phyloP scores from a whole-genome alignment of 2,113 vertebrate species.

The Myanophis thanlyinensis region DNA sequence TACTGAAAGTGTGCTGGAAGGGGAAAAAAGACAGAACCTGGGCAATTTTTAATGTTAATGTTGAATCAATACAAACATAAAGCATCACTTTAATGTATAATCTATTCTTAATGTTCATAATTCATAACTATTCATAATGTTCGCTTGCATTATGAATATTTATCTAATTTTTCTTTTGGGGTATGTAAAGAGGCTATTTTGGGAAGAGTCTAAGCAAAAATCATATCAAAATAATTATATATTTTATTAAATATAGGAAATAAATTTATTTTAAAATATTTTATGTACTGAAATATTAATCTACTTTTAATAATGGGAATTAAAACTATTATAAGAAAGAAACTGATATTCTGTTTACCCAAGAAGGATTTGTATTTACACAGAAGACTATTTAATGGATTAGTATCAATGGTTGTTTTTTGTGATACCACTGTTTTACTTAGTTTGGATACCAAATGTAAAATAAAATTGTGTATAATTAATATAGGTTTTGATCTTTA shows the following conservation, averaged over 20 bases:
- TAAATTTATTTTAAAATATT: background rate
- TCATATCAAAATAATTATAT: background rate
- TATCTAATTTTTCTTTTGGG: background rate
- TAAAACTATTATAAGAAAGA: background rate
- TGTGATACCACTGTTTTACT: background rate
- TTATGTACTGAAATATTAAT: background rate
- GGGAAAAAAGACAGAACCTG: background rate
- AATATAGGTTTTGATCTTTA: background rate
- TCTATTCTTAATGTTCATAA: too few relatives aligned
- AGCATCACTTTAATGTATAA: background rate
- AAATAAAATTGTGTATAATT: slow-evolving; percentile 24
- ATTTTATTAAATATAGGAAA: background rate
- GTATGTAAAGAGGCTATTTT: background rate
- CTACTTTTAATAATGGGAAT: background rate
- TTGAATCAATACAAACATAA: background rate
- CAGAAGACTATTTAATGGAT: background rate
- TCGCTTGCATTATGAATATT: background rate
- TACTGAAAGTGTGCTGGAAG: background rate
- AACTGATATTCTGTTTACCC: background rate
- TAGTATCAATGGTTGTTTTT: background rate
- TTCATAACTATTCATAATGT: background rate
- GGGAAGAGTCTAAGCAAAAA: background rate
- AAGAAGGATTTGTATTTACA: background rate
- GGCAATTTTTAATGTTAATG: background rate
- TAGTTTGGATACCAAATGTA: slow-evolving; percentile 15